Conservation (phyloP, 2,888 invertebrate genomes). For the Timandra comae region DNA sequence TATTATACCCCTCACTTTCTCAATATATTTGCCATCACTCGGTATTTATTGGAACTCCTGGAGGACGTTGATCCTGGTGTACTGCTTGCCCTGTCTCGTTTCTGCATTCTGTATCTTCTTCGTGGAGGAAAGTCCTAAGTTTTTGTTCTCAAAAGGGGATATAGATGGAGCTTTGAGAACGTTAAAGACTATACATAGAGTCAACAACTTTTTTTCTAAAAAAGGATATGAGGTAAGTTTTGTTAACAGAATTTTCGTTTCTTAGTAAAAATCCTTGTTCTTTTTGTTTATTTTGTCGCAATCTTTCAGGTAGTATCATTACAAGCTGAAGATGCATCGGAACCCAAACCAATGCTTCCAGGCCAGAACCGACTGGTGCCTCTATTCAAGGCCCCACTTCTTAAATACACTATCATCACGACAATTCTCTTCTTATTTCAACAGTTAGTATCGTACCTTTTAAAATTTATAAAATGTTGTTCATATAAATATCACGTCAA, state of each 20-base stretch:
- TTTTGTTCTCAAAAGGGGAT: conserved; percentile 77
- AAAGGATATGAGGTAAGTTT: conserved; percentile 38
- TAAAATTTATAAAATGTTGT: no score
- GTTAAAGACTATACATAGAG: conserved; percentile 41
- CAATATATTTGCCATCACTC: conserved; percentile 46
- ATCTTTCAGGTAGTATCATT: not conserved
- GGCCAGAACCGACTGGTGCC: conserved; percentile 57
- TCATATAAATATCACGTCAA: no score
- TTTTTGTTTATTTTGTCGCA: no score
- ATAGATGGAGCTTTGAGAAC: conserved; percentile 69
- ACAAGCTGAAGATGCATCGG: not conserved
- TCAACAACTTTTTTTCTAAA: conserved; percentile 35
- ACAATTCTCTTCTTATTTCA: conserved; percentile 70
- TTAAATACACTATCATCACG: conserved; percentile 68
- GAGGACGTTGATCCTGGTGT: conserved; percentile 82
- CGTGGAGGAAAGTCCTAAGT: conserved; percentile 88
- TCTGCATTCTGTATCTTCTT: conserved; percentile 72
- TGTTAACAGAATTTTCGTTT: no score
- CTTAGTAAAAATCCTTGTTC: no score
- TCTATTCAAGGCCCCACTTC: conserved; percentile 69
- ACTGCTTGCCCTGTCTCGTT: conserved; percentile 79
- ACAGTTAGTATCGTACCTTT: conserved; percentile 55
- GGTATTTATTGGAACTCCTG: conserved; percentile 81
- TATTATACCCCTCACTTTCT: conserved; percentile 75
- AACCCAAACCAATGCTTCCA: not conserved